phyloP scores from a whole-genome alignment of 2,113 vertebrate genomes.

The Mobula birostris region DNA sequence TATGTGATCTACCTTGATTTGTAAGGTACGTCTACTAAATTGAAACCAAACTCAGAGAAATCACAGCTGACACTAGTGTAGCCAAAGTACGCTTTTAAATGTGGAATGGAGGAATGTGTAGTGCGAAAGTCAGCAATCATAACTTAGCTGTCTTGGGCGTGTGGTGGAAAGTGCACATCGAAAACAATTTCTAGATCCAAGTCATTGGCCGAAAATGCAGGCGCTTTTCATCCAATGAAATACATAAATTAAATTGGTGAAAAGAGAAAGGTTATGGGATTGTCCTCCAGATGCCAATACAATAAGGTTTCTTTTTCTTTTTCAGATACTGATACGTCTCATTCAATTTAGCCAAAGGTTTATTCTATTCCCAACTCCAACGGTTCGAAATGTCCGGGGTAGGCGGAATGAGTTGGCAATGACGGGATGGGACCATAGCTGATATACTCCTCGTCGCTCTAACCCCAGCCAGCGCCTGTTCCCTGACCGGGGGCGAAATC shows the following conservation, averaged over 20 bases:
- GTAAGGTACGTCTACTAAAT: not conserved
- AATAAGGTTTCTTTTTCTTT: not conserved
- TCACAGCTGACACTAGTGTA: not conserved
- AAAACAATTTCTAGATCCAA: not conserved
- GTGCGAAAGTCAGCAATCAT: too few relatives aligned
- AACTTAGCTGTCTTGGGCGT: not conserved
- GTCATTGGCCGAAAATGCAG: not conserved
- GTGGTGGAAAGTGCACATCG: not conserved
- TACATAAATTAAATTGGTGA: too few relatives aligned
- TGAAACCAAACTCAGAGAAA: not conserved
- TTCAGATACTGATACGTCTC: not conserved
- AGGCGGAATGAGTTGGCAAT: not conserved
- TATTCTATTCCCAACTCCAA: not conserved
- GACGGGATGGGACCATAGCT: not conserved
- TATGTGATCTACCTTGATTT: too few relatives aligned
- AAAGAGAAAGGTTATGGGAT: not conserved
- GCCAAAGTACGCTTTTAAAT: not conserved
- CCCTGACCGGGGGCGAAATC: too few relatives aligned
- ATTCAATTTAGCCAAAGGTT: not conserved
- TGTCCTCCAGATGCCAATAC: not conserved
- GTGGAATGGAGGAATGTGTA: too few relatives aligned
- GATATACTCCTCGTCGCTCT: too few relatives aligned
- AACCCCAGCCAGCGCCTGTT: too few relatives aligned
- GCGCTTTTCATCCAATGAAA: not conserved
- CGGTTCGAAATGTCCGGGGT: not conserved